Percentiles rank a stretch among this genome's conserved stretches.
Evolutionary conservation across 2,797 vertebrate species (phyloP).

Genomic region (Argya squamiceps): DNA sequence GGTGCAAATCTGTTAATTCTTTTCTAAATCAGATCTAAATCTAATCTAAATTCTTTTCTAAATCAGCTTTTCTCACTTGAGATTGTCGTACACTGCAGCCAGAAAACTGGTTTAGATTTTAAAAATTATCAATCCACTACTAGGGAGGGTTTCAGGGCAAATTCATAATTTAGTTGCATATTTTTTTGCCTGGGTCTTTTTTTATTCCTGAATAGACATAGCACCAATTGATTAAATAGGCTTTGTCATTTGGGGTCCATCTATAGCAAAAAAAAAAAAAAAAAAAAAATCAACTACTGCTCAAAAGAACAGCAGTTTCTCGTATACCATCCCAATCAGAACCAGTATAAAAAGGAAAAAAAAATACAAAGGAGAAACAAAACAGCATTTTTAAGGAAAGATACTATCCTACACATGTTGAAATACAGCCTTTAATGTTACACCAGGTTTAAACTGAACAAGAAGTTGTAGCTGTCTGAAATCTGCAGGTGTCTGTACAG

Average conservation of each 20-base stretch:
- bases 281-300: not conserved
- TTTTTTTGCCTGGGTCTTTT: not conserved
- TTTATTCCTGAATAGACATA: not conserved
- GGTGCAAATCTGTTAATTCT: not conserved
- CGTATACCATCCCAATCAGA: not conserved
- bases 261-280: not conserved
- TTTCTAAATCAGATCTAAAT: too few relatives aligned
- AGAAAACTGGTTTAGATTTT: not conserved
- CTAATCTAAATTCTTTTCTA: too few relatives aligned
- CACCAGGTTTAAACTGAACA: not conserved
- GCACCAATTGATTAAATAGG: not conserved
- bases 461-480: not conserved
- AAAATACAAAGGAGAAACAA: not conserved
- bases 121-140: not conserved
- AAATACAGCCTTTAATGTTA: not conserved
- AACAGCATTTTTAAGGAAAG: not conserved
- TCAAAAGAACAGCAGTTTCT: not conserved
- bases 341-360: not conserved
- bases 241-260: not conserved
- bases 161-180: not conserved
- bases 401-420: not conserved
- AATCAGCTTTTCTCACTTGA: not conserved
- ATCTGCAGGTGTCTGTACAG: not conserved
- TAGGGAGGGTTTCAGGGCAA: not conserved
- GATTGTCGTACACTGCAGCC: not conserved